Evolutionary conservation across 2,113 vertebrate genomes (phyloP).

Genomic region (Etia nguti): DNA sequence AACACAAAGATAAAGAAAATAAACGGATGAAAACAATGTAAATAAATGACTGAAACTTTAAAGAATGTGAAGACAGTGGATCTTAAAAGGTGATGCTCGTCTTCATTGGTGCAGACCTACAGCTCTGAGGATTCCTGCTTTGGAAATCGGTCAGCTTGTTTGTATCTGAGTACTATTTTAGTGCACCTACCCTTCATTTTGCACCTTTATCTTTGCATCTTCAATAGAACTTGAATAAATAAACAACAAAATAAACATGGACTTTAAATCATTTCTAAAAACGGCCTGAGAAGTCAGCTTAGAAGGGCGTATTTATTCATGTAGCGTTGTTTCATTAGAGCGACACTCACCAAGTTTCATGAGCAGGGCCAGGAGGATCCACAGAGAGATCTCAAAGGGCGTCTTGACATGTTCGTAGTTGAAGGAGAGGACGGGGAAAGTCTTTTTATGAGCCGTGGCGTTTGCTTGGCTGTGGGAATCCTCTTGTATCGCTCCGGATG

Average conservation of each 20-base stretch:
- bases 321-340: rapidly evolving
- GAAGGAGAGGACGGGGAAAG: conserved; percentile 84
- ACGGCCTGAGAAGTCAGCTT: background rate
- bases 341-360: conserved; percentile 91
- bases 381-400: conserved; percentile 89
- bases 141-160: background rate
- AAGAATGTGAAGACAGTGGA: background rate
- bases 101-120: background rate
- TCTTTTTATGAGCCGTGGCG: conserved; percentile 61
- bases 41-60: background rate
- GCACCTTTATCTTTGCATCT: background rate
- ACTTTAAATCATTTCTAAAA: background rate
- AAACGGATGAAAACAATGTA: background rate
- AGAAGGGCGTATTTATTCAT: background rate
- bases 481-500: background rate
- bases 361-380: conserved; percentile 92
- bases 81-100: background rate
- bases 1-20: background rate
- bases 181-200: background rate
- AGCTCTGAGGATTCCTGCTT: background rate
- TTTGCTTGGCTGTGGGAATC: background rate
- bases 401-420: conserved; percentile 76
- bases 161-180: background rate
- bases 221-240: background rate
- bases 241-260: background rate